phyloP scores from a whole-genome alignment of 2,113 vertebrate genomes.

The Amia ocellicauda region DNA sequence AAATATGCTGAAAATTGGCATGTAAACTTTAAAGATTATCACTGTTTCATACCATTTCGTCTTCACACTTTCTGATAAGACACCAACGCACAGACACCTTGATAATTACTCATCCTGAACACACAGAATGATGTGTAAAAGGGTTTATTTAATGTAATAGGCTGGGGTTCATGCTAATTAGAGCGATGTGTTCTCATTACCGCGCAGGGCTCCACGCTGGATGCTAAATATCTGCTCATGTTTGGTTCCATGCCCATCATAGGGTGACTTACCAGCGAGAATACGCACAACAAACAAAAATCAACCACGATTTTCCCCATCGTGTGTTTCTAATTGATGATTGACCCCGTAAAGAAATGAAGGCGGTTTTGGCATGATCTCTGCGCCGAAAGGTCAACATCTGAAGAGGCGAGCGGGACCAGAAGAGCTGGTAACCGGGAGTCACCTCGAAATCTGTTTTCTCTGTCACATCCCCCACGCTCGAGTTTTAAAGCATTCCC shows the following conservation, averaged over 20 bases:
- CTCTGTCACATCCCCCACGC: too few relatives aligned
- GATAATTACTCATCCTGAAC: slow-evolving; percentile 13
- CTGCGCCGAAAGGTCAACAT: too few relatives aligned
- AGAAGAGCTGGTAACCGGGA: too few relatives aligned
- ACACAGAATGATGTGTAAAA: slow-evolving; percentile 10
- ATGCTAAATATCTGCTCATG: slow-evolving; percentile 6
- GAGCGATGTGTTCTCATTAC: background rate
- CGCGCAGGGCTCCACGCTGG: background rate
- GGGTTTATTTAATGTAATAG: slow-evolving; percentile 14
- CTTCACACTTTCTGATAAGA: slow-evolving; percentile 23
- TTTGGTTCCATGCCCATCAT: background rate
- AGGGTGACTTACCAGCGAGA: background rate
- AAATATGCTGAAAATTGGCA: background rate
- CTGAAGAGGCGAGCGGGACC: too few relatives aligned
- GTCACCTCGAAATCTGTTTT: too few relatives aligned
- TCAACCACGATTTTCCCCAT: too few relatives aligned
- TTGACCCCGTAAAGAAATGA: slow-evolving; percentile 4
- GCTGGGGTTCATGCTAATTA: slow-evolving; percentile 6
- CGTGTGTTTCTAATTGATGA: too few relatives aligned
- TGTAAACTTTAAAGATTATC: slow-evolving; percentile 13
- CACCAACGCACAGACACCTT: slow-evolving; percentile 13
- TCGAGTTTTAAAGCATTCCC: too few relatives aligned
- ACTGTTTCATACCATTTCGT: slow-evolving; percentile 14
- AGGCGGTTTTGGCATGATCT: background rate
- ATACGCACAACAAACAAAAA: background rate